Evolutionary conservation across 2,888 invertebrate species (phyloP), one percentile per base, ranked within the genome.

Genomic region (Amblyjoppa fuscipennis): DNA sequence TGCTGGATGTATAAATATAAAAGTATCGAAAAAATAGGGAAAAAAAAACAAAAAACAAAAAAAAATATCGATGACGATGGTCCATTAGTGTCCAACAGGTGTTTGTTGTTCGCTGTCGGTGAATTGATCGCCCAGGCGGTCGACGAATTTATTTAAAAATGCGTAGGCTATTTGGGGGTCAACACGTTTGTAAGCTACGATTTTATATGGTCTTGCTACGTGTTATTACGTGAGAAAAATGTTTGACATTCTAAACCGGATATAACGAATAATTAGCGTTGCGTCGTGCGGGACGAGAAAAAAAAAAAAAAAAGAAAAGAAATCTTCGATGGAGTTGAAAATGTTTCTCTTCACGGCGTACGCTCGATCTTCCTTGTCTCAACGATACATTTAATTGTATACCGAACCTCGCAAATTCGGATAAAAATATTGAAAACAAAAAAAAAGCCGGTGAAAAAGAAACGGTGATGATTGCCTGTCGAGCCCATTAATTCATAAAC

Each of bases 171-270:
- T 45, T 16, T 16, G 31, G 25, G 25, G 13, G 11, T 41, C 45
- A 64, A 51, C 64, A 66, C 76, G 76, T 79, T 79, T 80, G 80
- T 80, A 80, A 80, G 64, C 80, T 53, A 45, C 71, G 73, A 80
- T 80, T 80, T 80, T 80, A 80, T 80, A 73, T 53, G 71, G 25
- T 56, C 66, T 64, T 41, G 64, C 79, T 38, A 66, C 56, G 66
- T 28, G 73, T 64, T 64, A 73, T 66, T 73, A 49, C 79, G 38
- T 41, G 64, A 53, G n/a, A 70, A 64, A 64, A 64, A 64, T 34
- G n/a, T 34, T 64, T 64, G 64, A 64, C 64, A 64, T 64, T 64
- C 34, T 31, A 75, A 64, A 49, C 76, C 76, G 76, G 76, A 76
- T 25, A 7, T 66, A 76, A 66, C 76, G 20, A 34, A 76, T 64